Conservation (phyloP, 1,140 invertebrate genomes). For the Drosophila pallidifrons region DNA sequence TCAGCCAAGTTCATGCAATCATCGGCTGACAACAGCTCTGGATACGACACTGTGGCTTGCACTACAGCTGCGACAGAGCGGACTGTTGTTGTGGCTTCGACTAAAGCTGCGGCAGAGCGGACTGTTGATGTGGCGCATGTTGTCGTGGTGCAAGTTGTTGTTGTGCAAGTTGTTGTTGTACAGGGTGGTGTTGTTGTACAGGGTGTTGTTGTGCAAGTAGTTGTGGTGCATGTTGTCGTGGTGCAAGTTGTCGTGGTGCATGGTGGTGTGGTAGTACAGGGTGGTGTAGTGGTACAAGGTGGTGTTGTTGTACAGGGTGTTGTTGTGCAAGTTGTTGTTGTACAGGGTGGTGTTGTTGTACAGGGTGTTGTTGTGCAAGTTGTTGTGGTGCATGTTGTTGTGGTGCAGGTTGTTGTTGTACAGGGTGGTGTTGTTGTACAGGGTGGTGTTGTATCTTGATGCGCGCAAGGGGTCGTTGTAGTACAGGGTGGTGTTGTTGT, state of each 20-base stretch:
- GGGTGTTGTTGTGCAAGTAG: neutral
- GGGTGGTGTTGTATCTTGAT: conserved; percentile 21
- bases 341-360: conserved; percentile 34
- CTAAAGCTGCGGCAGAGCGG: neutral
- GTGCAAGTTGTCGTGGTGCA: neutral
- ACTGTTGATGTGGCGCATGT: neutral
- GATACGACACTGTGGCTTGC: neutral
- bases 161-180: neutral
- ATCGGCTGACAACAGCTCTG: conserved; percentile 11
- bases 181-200: neutral
- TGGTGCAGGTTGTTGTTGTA: conserved; percentile 21
- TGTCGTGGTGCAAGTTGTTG: conserved; percentile 1
- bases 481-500: conserved; percentile 1
- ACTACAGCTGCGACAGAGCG: neutral
- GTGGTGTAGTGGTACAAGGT: conserved; percentile 1
- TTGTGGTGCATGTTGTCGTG: neutral
- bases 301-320: conserved; percentile 19
- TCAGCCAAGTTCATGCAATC: conserved; percentile 45
- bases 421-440: conserved; percentile 19
- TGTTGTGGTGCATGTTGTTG: conserved; percentile 20
- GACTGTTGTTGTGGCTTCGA: neutral
- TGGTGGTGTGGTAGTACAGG: neutral
- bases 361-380: conserved; percentile 24
- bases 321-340: conserved; percentile 25
- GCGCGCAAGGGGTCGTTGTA: no score